Base-by-base conservation (phyloP, 1,140 invertebrate species). In the Macrotrachela quadricornifera region DNA sequence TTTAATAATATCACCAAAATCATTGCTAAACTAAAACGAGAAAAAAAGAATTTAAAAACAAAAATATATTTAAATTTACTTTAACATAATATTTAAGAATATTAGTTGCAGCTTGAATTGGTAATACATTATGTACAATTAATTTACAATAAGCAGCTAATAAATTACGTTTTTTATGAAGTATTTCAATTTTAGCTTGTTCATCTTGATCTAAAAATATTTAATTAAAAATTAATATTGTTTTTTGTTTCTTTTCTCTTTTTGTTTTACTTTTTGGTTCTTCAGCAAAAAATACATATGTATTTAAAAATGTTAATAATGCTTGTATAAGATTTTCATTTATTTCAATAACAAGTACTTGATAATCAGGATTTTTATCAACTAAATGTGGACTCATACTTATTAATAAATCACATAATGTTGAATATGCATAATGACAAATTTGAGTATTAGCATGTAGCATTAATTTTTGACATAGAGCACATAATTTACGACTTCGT, bases 1-100 rank as follows among this genome's bases (percentile, higher is more conserved):
- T 73, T 97, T 97, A 50, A 99, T 94, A 50, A 99, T 99, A 68
- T 97, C 92, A n/a, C 92, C 92, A 74, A 94, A 97, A 68, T 96
- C 87, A 67, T 91, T 91, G 21, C 21, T 30, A 30, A 30, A 30
- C 21, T 30, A 30, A 8, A 30, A 30, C 21, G 8, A 30, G 8
- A 30, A 30, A 30, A 30, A 4, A 30, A 30, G 21, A 30, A 4
- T 30, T 30, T 30, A 4, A 4, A 8, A 30, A 4, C 21, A 30
- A 30, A 2, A 30, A 30, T 2, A 30, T 30, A 30, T 30, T 30
- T 30, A 2, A 30, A 30, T 30, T 30, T 30, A 30, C 21, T 78
- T 85, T 92, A 49, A 94, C 85, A 67, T 96, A 95, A 69, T 95
- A 83, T 67, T 92, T 88, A 66, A 96, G 91, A 53, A 97, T 83